Base-by-base conservation (phyloP, 2,888 invertebrate species). In the Glaucopsyche alexis region DNA sequence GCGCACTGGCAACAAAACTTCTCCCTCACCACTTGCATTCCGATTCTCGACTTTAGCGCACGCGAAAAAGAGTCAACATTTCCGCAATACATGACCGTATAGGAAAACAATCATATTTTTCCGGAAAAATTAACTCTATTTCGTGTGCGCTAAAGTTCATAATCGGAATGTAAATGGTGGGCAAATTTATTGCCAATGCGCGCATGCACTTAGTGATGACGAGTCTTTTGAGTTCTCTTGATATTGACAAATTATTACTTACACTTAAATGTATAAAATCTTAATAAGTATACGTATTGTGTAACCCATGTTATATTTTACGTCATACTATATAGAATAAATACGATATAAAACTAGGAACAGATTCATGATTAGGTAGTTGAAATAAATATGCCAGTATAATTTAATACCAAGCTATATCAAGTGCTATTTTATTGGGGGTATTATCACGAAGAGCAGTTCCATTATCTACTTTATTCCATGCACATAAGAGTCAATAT, bases 211-310 rank as follows among this genome's bases (percentile, higher is more conserved):
- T 60, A 60, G 7, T 60, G 60, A 60, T 60, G 60, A 60, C 29
- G 60, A 38, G 60, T 60, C 38, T 60, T 60, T 38, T 6, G 60
- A 29, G 60, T 60, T 60, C 29, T 60, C 19, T 29, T 60, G 60
- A 11, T 29, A 2, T 13, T 60, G 7, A 60, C 29, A 55, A 55
- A 19, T 42, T 42, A 42, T 5, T 13, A 47, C n/a, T n/a, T 11
- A 11, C 47, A 13, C 4, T 47, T 13, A 47, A 47, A 47, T n/a
- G 47, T 47, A 47, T 47, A 47, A 47, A 47, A 47, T 47, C 9
- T 47, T 47, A 47, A 9, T 42, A 42, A 8, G 47, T 47, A 49
- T 49, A 11, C 2, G 13, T 49, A 49, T 49, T 52, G 7, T 16
- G 9, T 29, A 29, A 29, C 29, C 29, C 29, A 29, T 29, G 4